Evolutionary conservation across 2,797 vertebrate genomes (phyloP), one percentile per base, ranked within the genome.

Genomic region (Threskiornis aethiopicus): DNA sequence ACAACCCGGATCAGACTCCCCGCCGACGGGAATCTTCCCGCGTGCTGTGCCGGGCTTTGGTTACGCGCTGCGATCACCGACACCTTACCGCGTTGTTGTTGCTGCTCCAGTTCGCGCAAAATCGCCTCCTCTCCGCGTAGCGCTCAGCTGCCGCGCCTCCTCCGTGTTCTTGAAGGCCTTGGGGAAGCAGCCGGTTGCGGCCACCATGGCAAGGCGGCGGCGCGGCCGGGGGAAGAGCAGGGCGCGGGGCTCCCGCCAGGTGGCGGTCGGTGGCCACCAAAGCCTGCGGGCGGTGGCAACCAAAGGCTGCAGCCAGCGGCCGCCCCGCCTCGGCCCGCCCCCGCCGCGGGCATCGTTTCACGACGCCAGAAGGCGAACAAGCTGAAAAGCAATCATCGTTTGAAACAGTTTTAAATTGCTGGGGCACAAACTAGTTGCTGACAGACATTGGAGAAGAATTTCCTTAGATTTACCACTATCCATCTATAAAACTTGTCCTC

Each of bases 71-170:
- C 11, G 46, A 18, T 57, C 31, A 1, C 12, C 2, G 2, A 0
- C 3, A 18, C 20, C 46, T 28, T 1, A 7, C 20, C 7, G 0
- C 28, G 5, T 6, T 0, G 2, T 0, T 20, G 22, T 1, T 4
- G n/a, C 44, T 16, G 61, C 80, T 26, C 3, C 6, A 24, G 21
- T 11, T 58, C 2, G 14, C 6, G 57, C 57, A 17, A 5, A 37
- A 11, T 11, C 25, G n/a, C n/a, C 25, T 25, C 7, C n/a, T 16
- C 15, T n/a, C 57, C n/a, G 55, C 55, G 4, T 15, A 15, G 33
- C 9, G 14, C 6, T 15, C 55, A 7, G 54, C 9, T 9, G 14
- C 55, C 7, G 33, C 6, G 33, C 33, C 55, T 57, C n/a, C 22
- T 21, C 22, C 6, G 7, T n/a, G 10, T 8, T 16, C 55, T 15